A percentile compares a stretch with the other conserved stretches of the same genome.
phyloP scores from a whole-genome alignment of 2,113 vertebrate species.

The Plotosus lineatus region DNA sequence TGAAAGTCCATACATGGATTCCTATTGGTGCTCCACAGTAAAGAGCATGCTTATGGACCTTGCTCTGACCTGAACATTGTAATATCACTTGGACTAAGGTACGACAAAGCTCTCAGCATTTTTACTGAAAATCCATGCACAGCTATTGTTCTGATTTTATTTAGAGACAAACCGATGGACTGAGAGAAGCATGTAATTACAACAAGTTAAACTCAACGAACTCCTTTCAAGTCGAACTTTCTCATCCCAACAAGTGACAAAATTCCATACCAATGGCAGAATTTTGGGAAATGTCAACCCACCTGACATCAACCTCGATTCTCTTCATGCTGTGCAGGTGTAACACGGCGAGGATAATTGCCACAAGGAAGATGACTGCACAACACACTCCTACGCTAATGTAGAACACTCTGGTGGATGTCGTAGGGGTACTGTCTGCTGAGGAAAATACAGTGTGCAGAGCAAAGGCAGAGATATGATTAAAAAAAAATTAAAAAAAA shows the following conservation, averaged over 20 bases:
- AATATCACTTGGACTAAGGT: too few relatives aligned
- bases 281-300: slow-evolving; percentile 15
- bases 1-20: too few relatives aligned
- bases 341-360: slow-evolving; percentile 94
- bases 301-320: slow-evolving; percentile 97
- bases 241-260: not conserved
- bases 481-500: slow-evolving; percentile 6
- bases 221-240: not conserved
- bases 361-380: slow-evolving; percentile 97
- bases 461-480: not conserved
- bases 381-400: slow-evolving; percentile 98
- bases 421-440: slow-evolving; percentile 88
- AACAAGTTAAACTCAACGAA: not conserved
- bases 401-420: slow-evolving; percentile 96
- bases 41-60: too few relatives aligned
- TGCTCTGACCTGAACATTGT: too few relatives aligned
- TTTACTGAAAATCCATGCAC: too few relatives aligned
- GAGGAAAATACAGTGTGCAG: slow-evolving; percentile 32
- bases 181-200: not conserved
- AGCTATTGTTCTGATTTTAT: too few relatives aligned
- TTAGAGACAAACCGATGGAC: too few relatives aligned
- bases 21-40: too few relatives aligned
- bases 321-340: slow-evolving; percentile 99
- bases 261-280: not conserved
- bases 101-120: too few relatives aligned